Conservation (phyloP, 2,888 invertebrate species). For the Drosophila paramelanica region DNA sequence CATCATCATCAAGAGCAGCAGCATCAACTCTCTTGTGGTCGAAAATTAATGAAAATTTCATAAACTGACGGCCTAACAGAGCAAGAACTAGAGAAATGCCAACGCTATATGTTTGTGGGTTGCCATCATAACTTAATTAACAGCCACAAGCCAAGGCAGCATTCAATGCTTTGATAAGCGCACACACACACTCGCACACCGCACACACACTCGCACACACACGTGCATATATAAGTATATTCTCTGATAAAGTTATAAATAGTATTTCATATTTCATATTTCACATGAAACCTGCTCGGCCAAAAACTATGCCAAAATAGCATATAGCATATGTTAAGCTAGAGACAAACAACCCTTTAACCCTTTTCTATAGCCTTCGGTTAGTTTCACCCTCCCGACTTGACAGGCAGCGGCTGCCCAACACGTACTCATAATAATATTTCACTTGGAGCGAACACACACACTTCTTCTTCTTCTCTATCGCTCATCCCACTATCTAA, state of each 20-base stretch:
- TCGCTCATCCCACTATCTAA: neutral
- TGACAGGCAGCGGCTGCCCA: constrained; percentile 45
- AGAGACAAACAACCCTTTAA: constrained; percentile 59
- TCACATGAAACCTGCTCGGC: constrained; percentile 11
- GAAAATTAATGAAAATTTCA: constrained; percentile 81
- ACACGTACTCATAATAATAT: constrained; percentile 75
- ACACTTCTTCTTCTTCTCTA: neutral
- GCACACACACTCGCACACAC: neutral
- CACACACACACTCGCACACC: constrained; percentile 6
- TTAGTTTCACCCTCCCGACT: constrained; percentile 21
- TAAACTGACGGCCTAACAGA: constrained; percentile 69
- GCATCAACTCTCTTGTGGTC: constrained; percentile 73
- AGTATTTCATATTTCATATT: constrained; percentile 65
- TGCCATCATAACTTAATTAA: constrained; percentile 81
- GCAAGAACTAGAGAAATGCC: constrained; percentile 44
- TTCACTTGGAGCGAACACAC: constrained; percentile 49
- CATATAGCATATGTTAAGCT: constrained; percentile 66
- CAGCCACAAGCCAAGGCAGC: constrained; percentile 66
- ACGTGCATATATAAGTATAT: constrained; percentile 30
- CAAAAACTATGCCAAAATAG: constrained; percentile 63
- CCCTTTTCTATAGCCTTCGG: constrained; percentile 21
- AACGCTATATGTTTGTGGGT: constrained; percentile 62
- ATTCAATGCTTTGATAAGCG: constrained; percentile 60
- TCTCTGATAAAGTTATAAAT: constrained; percentile 70
- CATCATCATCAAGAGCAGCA: constrained; percentile 37